phyloP scores from a whole-genome alignment of 1,140 invertebrate genomes.

The Brachionus calyciflorus region DNA sequence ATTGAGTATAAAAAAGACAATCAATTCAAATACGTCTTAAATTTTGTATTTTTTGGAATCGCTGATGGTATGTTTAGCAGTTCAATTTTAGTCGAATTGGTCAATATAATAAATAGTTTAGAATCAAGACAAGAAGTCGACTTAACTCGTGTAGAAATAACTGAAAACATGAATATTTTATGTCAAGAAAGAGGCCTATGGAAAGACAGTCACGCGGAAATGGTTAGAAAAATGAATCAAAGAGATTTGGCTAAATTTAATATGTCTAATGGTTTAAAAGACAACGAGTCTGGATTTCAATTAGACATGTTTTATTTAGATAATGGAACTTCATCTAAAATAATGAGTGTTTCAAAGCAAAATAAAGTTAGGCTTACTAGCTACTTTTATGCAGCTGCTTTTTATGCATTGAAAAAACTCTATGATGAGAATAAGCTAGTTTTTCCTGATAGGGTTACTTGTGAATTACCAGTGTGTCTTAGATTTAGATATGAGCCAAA shows the following conservation, averaged over 20 bases:
- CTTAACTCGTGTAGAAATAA: neutral
- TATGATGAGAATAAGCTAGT: constrained; percentile 2
- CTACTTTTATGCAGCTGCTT: constrained; percentile 5
- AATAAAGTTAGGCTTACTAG: neutral
- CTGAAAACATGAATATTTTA: constrained; percentile 9
- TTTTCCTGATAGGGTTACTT: neutral
- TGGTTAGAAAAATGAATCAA: constrained; percentile 9
- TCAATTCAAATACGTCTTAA: neutral
- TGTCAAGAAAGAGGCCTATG: constrained; percentile 3
- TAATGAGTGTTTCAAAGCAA: neutral
- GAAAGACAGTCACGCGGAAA: neutral
- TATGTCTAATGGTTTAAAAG: neutral
- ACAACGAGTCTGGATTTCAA: neutral
- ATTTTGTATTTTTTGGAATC: neutral
- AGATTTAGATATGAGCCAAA: constrained; percentile 12
- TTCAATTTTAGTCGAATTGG: neutral
- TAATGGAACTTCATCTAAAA: neutral
- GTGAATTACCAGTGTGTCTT: neutral
- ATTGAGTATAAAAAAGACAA: neutral
- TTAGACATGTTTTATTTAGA: constrained; percentile 1
- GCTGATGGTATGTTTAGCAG: constrained; percentile 20
- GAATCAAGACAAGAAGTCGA: neutral
- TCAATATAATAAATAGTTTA: neutral
- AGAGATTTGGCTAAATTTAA: constrained; percentile 21
- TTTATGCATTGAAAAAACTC: constrained; percentile 22